Base-by-base conservation (phyloP, 2,888 invertebrate species). In the Tethea ocularis region DNA sequence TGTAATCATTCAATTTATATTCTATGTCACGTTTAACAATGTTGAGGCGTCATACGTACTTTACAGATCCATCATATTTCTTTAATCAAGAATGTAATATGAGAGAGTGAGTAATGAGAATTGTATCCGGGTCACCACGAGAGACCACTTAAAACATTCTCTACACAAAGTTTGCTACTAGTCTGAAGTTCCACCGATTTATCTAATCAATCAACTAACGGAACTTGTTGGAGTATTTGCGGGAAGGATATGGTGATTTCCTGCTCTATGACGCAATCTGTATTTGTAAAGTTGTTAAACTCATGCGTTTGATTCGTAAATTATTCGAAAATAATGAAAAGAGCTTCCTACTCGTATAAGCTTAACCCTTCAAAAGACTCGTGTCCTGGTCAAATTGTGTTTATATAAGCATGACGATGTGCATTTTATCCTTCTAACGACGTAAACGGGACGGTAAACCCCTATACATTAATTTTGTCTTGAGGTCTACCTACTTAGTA, bases 71-170 rank as follows among this genome's bases (percentile, higher is more conserved):
- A 59, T 58, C n/a, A 51, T 22, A 38, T 61, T 1, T 66, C 52
- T 10, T n/a, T 52, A 24, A 38, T 62, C 61, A 33, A 15, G 24
- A 20, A 46, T 59, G 58, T 59, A 46, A 62, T 66, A 74, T 72
- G 68, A 73, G 69, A 61, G 68, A 64, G 68, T 78, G 73, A 75
- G 67, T 77, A 74, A 78, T 71, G 71, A 72, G 68, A 73, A 69
- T 62, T 61, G 57, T 65, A 60, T 63, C 58, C 63, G 61, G 65
- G 69, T 61, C 53, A 63, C 67, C 60, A 64, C 61, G 61, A 64
- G 60, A 64, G 67, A 62, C 64, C 70, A 69, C 72, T 75, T 63
- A 64, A 62, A 69, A 69, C 60, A 66, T 64, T 33, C 13, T 13
- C 54, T 46, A 38, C 10, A 26, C 56, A 41, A 1, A 46, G 20